Evolutionary conservation across 2,888 invertebrate species (phyloP).

Genomic region (Drosophila ustulata): DNA sequence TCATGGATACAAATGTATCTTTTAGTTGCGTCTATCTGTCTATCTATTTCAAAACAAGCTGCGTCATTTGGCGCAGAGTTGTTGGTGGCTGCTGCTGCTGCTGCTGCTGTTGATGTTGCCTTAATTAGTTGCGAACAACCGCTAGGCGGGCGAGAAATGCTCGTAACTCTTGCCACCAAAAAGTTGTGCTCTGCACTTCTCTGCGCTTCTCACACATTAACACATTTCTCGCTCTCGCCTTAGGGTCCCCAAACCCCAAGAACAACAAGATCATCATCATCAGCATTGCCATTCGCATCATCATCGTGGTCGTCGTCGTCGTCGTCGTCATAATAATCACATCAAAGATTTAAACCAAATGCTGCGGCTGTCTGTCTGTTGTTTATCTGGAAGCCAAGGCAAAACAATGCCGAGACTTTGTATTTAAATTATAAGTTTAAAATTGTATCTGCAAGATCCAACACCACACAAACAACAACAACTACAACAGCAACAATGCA

Average conservation of each 20-base stretch:
- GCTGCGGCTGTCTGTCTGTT: constrained; percentile 32
- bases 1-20: constrained; percentile 37
- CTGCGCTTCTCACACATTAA: constrained; percentile 74
- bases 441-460: constrained; percentile 70
- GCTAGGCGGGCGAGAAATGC: constrained; percentile 61
- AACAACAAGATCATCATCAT: constrained; percentile 29
- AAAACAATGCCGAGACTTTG: constrained; percentile 76
- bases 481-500: constrained; percentile 34
- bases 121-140: constrained; percentile 78
- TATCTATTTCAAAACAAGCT: constrained; percentile 53
- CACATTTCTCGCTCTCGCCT: constrained; percentile 61
- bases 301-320: constrained; percentile 3
- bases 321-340: constrained; percentile 65
- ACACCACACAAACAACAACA: constrained; percentile 29
- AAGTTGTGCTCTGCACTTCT: constrained; percentile 25
- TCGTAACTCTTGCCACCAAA: constrained; percentile 49
- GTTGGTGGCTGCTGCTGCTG: constrained; percentile 1
- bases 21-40: constrained; percentile 32
- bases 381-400: constrained; percentile 17
- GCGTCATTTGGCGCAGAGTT: constrained; percentile 52
- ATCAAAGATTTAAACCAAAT: constrained; percentile 68
- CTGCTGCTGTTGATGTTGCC: constrained; percentile 35
- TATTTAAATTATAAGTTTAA: constrained; percentile 76
- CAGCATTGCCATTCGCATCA: constrained; percentile 20
- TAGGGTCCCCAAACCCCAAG: constrained; percentile 27